Evolutionary conservation across 2,797 vertebrate genomes (phyloP).

Genomic region (Scolopax rusticola): DNA sequence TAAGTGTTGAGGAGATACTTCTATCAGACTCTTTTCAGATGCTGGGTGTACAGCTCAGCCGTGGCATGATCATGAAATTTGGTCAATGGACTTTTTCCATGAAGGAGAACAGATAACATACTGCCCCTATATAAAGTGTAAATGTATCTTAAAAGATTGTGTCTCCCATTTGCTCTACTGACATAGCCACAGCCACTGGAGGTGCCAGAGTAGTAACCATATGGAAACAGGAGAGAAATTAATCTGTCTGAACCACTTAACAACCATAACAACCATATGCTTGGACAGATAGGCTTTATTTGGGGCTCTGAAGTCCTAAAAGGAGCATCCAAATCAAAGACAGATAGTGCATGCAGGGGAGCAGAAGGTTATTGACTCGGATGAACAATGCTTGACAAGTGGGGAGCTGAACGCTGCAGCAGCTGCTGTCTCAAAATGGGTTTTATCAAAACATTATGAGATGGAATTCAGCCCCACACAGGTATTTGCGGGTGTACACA

Average conservation of each 20-base stretch:
- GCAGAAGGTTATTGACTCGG: not conserved
- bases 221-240: not conserved
- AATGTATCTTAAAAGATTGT: not conserved
- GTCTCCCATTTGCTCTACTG: not conserved
- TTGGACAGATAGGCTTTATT: not conserved
- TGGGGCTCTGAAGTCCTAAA: conserved; percentile 2
- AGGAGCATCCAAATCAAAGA: not conserved
- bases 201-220: not conserved
- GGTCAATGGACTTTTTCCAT: not conserved
- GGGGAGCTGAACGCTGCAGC: not conserved
- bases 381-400: not conserved
- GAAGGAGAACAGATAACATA: not conserved
- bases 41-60: not conserved
- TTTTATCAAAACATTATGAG: not conserved
- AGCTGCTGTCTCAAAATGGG: not conserved
- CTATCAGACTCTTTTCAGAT: not conserved
- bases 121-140: not conserved
- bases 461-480: accelerated
- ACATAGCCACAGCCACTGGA: not conserved
- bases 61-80: not conserved
- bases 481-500: not conserved
- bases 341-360: not conserved
- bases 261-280: not conserved
- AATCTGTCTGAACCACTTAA: not conserved
- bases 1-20: not conserved